Evolutionary conservation across 92 coral and sea anemone species (phyloP), one percentile per base, ranked within the genome.

Genomic region (Porites evermanni): DNA sequence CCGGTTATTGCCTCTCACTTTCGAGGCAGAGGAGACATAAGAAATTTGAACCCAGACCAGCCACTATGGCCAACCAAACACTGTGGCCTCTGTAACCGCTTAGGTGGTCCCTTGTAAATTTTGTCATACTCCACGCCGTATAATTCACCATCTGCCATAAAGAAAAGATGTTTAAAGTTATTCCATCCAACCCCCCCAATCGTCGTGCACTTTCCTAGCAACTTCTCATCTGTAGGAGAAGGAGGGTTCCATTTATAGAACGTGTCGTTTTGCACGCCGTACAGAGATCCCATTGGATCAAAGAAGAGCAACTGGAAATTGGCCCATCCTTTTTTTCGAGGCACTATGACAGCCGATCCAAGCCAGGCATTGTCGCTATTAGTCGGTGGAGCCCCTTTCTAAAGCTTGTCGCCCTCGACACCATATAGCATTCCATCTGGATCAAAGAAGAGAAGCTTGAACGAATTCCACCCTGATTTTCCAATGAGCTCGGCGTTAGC

Each of bases 241-340:
- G 87, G 87, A 8, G 87, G 83, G 12, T 2, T 12, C 21, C 87
- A 6, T 56, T 82, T 82, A 47, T 70, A 13, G 24, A 82, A 16
- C 23, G 53, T 82, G 70, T 69, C 70, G 19, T 73, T 74, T 50
- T 19, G 47, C 53, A 82, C 79, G 61, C 87, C 87, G 56, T 82
- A 82, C 7, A 82, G 17, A 54, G 54, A 19, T 47, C 87, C 83
- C 12, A n/a, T 6, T 17, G 87, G 70, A 32, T 73, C 87, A 50
- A 82, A 70, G 83, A 82, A 82, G 61, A 82, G 87, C 32, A 72
- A 82, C 9, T 72, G 3, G 87, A 82, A 82, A 58, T 14, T 70
- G 4, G 14, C 6, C 87, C 87, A 82, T 23, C 87, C 87, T 13
- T 67, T 24, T 11, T 17, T 4, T 47, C 87, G 83, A 12, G 54